Evolutionary conservation across 2,113 vertebrate species (phyloP), one percentile per base, ranked within the genome.

Genomic region (Taxidea taxus): DNA sequence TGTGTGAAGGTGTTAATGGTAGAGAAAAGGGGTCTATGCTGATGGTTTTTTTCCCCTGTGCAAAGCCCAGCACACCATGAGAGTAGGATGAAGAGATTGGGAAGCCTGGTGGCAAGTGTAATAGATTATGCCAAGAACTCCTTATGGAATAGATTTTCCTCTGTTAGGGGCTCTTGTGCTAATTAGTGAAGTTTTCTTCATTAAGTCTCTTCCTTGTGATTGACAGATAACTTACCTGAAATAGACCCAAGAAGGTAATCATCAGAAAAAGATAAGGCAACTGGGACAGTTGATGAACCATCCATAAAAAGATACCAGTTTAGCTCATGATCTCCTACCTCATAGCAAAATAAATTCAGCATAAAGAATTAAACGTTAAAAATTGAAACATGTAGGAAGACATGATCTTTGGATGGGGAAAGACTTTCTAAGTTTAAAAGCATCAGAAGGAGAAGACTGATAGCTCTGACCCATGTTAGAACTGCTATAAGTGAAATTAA

Each of bases 371-470:
- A 49, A 80, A 85, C 56, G 20, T 66, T 81, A 29, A 49, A 62
- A 27, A 49, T 58, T 34, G 64, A 49, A 86, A 77, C 80, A 66
- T 66, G 72, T 21, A 66, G 72, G 72, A 34, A 92, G 70, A 74
- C 42, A 5, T 60, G 68, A 27, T 70, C 62, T 74, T 66, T 80
- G 42, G 54, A 66, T 86, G 34, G 62, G 49, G 62, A 90, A 90
- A 85, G 70, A 89, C 44, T 56, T 91, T 88, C 18, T 54, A 80
- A 64, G 80, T 92, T 95, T 80, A 86, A 85, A 94, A 96, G 29
- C 49, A 60, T 77, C 39, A 27, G 6, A 87, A 91, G 74, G 77
- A 77, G 91, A 78, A 88, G 54, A 86, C 49, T 42, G 56, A 44
- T 84, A 89, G 44, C 56, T 37, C 54, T 56, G 64, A 87, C 64